Conservation (phyloP, 1,140 invertebrate species). For the Homalodisca vitripennis region DNA sequence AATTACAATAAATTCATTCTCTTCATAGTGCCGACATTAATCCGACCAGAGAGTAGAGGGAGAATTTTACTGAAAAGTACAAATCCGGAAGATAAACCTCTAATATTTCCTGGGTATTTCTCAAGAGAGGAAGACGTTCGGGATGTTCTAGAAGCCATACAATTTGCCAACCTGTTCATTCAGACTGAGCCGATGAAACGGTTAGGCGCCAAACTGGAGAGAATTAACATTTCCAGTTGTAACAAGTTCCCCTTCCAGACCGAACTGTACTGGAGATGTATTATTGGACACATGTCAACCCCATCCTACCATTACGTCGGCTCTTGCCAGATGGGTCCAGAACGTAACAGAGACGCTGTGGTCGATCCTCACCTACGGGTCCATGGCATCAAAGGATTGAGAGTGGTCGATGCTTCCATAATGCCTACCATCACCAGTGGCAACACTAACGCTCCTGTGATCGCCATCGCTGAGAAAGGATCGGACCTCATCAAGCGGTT, state of each 20-base stretch:
- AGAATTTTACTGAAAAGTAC: conserved; percentile 1
- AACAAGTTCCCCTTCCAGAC: conserved; percentile 66
- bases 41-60: conserved; percentile 15
- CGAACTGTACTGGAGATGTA: conserved; percentile 81
- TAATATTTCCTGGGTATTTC: conserved; percentile 7
- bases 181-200: conserved; percentile 34
- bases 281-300: conserved; percentile 78
- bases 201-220: conserved; percentile 55
- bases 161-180: conserved; percentile 36
- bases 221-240: conserved; percentile 73
- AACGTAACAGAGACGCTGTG: conserved; percentile 69
- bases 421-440: conserved; percentile 48
- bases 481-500: conserved; percentile 41
- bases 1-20: background rate
- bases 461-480: conserved; percentile 46
- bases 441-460: conserved; percentile 45
- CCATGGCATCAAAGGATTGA: conserved; percentile 42
- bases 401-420: conserved; percentile 50
- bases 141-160: conserved; percentile 31
- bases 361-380: conserved; percentile 69
- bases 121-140: conserved; percentile 2
- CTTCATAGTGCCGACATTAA: background rate
- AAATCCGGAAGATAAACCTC: conserved; percentile 10
- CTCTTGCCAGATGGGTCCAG: conserved; percentile 81
- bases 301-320: conserved; percentile 82